A percentile compares a stretch with the other conserved stretches of the same genome.
Evolutionary conservation across 2,888 invertebrate species (phyloP).

Genomic region (Steinernema scapterisci): DNA sequence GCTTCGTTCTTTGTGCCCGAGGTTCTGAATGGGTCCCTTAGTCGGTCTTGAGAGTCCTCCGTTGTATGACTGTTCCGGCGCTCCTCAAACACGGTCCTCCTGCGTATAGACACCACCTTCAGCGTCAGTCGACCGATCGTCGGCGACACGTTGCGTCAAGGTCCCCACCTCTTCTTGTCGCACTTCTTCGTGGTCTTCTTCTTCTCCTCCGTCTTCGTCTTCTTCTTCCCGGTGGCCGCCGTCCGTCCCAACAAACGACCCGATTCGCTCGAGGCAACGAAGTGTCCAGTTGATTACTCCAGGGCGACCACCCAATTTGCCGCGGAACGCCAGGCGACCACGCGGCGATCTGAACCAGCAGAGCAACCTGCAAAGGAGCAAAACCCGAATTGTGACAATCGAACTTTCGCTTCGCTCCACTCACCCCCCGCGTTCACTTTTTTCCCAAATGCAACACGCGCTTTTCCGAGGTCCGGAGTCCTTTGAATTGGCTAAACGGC

Average conservation of each 20-base stretch:
- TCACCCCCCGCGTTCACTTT: background rate
- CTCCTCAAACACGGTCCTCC: constrained; percentile 25
- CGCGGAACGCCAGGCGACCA: too few species aligned
- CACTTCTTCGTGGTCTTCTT: background rate
- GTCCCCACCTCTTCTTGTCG: constrained; percentile 22
- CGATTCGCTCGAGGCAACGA: constrained; percentile 22
- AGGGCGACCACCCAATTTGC: background rate
- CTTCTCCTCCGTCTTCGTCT: background rate
- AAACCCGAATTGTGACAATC: constrained; percentile 9
- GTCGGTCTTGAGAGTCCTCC: background rate
- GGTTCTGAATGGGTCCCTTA: background rate
- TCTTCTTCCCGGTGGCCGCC: background rate
- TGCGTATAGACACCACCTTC: background rate
- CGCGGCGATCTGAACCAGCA: too few species aligned
- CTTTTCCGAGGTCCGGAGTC: background rate
- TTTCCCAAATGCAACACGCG: constrained; percentile 14
- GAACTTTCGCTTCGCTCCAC: constrained; percentile 2
- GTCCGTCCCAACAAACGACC: constrained; percentile 6
- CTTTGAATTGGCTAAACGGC: too few species aligned
- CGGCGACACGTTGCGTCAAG: constrained; percentile 31
- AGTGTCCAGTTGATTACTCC: constrained; percentile 29
- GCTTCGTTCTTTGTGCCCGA: too few species aligned
- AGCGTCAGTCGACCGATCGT: background rate
- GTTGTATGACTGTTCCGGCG: constrained; percentile 19
- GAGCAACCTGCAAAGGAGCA: too few species aligned